phyloP scores from a whole-genome alignment of 1,140 invertebrate species.

The Pogonus chalceus region DNA sequence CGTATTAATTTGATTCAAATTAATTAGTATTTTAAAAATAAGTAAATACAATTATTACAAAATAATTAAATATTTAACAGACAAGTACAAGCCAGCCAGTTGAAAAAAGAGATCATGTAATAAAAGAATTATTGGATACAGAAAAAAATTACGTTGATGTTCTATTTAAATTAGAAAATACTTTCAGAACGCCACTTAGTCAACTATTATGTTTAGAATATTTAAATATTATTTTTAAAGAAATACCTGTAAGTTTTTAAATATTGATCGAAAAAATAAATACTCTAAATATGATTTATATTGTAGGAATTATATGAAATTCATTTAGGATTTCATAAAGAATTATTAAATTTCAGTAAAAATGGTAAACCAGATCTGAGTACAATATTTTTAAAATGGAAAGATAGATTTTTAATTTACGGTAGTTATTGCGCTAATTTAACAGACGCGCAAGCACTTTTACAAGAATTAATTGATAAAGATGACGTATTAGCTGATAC shows the following conservation, averaged over 20 bases:
- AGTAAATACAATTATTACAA: too few relatives aligned
- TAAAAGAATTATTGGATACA: constrained; percentile 91
- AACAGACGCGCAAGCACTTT: constrained; percentile 62
- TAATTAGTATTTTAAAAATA: too few relatives aligned
- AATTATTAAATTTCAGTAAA: constrained; percentile 61
- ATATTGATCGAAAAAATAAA: background rate
- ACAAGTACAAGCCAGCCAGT: constrained; percentile 38
- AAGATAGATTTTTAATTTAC: constrained; percentile 85
- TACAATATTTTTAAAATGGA: constrained; percentile 80
- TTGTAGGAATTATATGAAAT: constrained; percentile 73
- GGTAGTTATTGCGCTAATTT: constrained; percentile 93
- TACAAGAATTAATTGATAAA: constrained; percentile 63
- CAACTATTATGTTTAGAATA: constrained; percentile 63
- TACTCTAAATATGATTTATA: constrained; percentile 9
- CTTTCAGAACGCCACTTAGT: constrained; percentile 71
- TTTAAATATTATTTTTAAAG: constrained; percentile 70
- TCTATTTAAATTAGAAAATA: constrained; percentile 72
- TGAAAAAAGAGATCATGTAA: constrained; percentile 90
- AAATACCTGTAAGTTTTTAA: constrained; percentile 62
- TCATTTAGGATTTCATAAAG: constrained; percentile 71
- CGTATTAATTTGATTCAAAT: too few relatives aligned
- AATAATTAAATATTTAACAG: background rate
- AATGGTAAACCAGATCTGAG: constrained; percentile 39
- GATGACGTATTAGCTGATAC: constrained; percentile 35
- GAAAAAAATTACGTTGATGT: constrained; percentile 96